Conservation (phyloP, 1,140 invertebrate genomes). For the Latrodectus geometricus region DNA sequence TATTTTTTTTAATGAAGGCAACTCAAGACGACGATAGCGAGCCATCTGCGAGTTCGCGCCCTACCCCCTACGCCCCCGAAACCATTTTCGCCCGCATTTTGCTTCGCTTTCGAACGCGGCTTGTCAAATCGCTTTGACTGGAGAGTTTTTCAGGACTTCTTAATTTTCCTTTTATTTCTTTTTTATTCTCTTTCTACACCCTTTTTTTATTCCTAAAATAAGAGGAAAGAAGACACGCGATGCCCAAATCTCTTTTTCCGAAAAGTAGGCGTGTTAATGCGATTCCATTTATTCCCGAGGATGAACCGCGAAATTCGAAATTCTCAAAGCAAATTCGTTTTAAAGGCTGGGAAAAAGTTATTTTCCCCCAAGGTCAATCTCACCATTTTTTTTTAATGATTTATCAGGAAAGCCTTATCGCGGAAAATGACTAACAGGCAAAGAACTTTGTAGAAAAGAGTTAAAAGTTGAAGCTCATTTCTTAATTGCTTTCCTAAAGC, state of each 20-base stretch:
- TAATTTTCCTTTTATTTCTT: constrained; percentile 2
- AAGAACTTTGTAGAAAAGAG: too few species aligned
- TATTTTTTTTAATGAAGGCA: constrained; percentile 45
- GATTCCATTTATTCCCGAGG: neutral
- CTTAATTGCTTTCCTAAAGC: too few species aligned
- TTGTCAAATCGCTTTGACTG: constrained; percentile 35
- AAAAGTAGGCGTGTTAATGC: neutral
- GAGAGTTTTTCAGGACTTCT: constrained; percentile 1
- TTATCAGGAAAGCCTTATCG: neutral
- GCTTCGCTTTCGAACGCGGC: neutral
- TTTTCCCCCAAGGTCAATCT: neutral
- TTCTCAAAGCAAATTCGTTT: neutral
- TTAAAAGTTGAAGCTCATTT: too few species aligned
- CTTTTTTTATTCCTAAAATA: neutral
- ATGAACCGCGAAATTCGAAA: neutral
- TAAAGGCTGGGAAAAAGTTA: neutral
- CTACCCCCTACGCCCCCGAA: neutral
- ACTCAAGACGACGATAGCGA: constrained; percentile 49
- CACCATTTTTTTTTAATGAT: neutral
- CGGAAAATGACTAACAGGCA: neutral
- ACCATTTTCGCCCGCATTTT: neutral
- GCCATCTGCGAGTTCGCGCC: constrained; percentile 16
- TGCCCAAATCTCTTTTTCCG: constrained; percentile 3
- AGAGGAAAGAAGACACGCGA: constrained; percentile 12
- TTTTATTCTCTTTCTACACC: neutral